phyloP scores from a whole-genome alignment of 2,888 invertebrate species.

The Amphiduros pacificus region DNA sequence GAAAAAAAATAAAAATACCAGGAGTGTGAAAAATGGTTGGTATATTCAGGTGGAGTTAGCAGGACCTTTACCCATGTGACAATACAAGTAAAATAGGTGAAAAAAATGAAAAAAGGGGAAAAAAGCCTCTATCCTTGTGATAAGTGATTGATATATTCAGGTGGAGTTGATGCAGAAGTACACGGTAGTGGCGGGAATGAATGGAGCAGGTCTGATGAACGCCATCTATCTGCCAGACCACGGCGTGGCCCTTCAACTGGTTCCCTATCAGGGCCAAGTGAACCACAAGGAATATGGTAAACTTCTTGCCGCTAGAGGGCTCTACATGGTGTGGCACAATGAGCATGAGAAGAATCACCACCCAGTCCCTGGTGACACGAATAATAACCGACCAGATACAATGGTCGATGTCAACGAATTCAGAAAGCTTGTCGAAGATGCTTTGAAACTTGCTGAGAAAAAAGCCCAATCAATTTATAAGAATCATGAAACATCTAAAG shows the following conservation, averaged over 20 bases:
- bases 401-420: slow-evolving; percentile 30
- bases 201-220: slow-evolving; percentile 47
- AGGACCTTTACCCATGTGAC: too few relatives aligned
- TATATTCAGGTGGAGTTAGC: too few relatives aligned
- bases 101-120: too few relatives aligned
- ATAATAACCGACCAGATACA: slow-evolving; percentile 25
- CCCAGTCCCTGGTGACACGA: slow-evolving; percentile 2
- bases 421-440: slow-evolving; percentile 22
- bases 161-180: slow-evolving; percentile 38
- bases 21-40: too few relatives aligned
- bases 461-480: too few relatives aligned
- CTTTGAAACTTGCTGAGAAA: too few relatives aligned
- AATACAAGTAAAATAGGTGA: too few relatives aligned
- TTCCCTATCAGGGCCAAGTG: slow-evolving; percentile 37
- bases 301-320: slow-evolving; percentile 26
- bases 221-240: slow-evolving; percentile 37
- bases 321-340: slow-evolving; percentile 35
- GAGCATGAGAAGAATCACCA: slow-evolving; percentile 19
- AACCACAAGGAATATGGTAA: slow-evolving; percentile 26
- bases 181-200: slow-evolving; percentile 40
- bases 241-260: slow-evolving; percentile 41
- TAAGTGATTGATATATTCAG: slow-evolving; percentile 22
- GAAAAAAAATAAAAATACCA: too few relatives aligned
- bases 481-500: too few relatives aligned
- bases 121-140: too few relatives aligned